A percentile compares a stretch with the other conserved stretches of the same genome.
These are phyloP conservation scores for Nixonia krombeini DNA, from an alignment of 1,140 invertebrate genomes.

Conservation along the genomic window DNA sequence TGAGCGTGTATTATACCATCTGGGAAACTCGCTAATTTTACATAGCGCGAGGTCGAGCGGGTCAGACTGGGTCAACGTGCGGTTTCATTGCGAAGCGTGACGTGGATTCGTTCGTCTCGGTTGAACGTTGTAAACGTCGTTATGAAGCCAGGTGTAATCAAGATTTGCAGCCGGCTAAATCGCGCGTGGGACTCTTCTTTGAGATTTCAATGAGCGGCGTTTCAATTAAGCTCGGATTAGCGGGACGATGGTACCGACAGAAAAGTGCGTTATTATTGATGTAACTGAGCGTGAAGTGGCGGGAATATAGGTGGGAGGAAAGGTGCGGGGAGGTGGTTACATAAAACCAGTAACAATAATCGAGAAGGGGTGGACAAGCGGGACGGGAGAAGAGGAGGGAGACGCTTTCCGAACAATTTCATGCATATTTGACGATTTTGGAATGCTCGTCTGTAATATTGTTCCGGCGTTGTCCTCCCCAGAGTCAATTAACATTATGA, in stretches of 20 bases:
- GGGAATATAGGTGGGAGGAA: no score
- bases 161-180: constrained; percentile 52
- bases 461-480: constrained; percentile 27
- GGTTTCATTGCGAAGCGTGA: constrained; percentile 50
- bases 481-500: constrained; percentile 62
- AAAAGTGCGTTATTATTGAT: no score
- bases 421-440: constrained; percentile 44
- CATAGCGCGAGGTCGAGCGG: constrained; percentile 32
- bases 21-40: constrained; percentile 42
- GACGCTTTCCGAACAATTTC: constrained; percentile 16
- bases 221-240: constrained; percentile 5
- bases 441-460: constrained; percentile 28
- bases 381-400: background rate
- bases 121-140: constrained; percentile 54
- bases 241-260: no score
- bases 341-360: background rate
- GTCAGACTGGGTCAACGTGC: constrained; percentile 44
- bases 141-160: constrained; percentile 50
- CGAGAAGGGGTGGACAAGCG: no score
- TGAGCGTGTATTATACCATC: constrained; percentile 24
- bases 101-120: constrained; percentile 46
- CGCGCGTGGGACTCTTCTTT: constrained; percentile 17
- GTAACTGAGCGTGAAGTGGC: no score
- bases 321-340: background rate
- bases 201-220: constrained; percentile 20